A percentile compares a stretch with the other conserved stretches of the same genome.
Evolutionary conservation across 2,888 invertebrate species (phyloP).

Genomic region (Malthinus flaveolus): DNA sequence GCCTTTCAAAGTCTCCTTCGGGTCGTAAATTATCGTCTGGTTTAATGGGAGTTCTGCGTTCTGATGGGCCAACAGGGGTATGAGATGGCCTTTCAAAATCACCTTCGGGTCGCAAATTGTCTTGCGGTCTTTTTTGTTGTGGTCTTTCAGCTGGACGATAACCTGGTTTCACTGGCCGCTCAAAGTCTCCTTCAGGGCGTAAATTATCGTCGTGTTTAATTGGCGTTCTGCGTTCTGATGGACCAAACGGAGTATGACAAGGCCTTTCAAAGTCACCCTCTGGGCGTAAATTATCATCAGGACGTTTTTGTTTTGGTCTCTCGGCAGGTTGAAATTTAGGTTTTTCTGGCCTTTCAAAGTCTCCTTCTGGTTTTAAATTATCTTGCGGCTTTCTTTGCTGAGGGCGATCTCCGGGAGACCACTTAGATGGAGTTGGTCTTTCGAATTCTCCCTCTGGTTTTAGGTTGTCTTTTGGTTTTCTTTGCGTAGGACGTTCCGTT

Average conservation of each 20-base stretch:
- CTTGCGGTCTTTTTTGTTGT: conserved; percentile 43
- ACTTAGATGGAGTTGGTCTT: conserved; percentile 47
- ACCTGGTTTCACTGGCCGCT: conserved; percentile 54
- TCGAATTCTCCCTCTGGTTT: conserved; percentile 56
- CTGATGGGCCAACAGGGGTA: conserved; percentile 54
- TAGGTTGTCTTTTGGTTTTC: conserved; percentile 55
- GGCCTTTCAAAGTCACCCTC: conserved; percentile 61
- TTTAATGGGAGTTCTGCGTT: conserved; percentile 54
- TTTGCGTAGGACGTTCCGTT: conserved; percentile 49
- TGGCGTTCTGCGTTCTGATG: conserved; percentile 51
- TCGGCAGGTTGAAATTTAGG: conserved; percentile 52
- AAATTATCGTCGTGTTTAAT: conserved; percentile 61
- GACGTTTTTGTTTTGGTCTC: conserved; percentile 50
- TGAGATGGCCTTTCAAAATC: conserved; percentile 47
- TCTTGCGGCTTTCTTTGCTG: conserved; percentile 47
- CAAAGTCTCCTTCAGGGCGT: conserved; percentile 53
- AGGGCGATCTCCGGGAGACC: conserved; percentile 46
- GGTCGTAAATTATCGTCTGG: conserved; percentile 58
- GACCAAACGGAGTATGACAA: conserved; percentile 52
- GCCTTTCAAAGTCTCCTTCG: conserved; percentile 51
- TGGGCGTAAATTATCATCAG: conserved; percentile 58
- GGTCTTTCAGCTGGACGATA: conserved; percentile 58
- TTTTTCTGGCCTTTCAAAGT: conserved; percentile 51
- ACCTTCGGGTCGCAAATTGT: conserved; percentile 49
- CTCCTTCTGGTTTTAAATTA: conserved; percentile 53